Conservation (phyloP, 2,797 vertebrate species). For the Acomys russatus region DNA sequence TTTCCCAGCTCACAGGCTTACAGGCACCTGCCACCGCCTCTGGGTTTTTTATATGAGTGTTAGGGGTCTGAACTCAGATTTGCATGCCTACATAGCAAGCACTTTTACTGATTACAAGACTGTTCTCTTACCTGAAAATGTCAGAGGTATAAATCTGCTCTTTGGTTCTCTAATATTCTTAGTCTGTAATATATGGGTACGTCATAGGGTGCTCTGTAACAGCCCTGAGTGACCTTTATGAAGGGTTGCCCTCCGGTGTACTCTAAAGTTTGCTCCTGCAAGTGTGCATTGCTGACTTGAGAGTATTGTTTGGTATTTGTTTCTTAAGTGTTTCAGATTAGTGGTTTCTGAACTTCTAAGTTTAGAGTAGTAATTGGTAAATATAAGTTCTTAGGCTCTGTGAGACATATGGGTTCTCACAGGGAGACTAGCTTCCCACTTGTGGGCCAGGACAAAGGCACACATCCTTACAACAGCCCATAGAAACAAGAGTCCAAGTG, state of each 20-base stretch:
- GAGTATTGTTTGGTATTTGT: conserved; percentile 37
- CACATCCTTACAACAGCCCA: not conserved
- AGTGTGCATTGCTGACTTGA: conserved; percentile 43
- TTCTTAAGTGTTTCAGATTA: conserved; percentile 57
- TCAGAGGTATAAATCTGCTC: conserved; percentile 4
- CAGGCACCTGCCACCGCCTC: not conserved
- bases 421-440: conserved; percentile 6
- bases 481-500: conserved; percentile 6
- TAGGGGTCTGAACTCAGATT: not conserved
- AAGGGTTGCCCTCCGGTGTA: not conserved
- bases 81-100: not conserved
- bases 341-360: conserved; percentile 26
- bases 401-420: conserved; percentile 36
- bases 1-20: not conserved
- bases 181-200: not conserved
- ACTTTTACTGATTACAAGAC: not conserved
- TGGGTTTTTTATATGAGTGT: not conserved
- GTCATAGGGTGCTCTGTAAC: not conserved
- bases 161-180: conserved; percentile 16
- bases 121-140: conserved; percentile 21
- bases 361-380: not conserved
- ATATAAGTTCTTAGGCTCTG: conserved; percentile 15
- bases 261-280: conserved; percentile 28
- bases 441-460: not conserved
- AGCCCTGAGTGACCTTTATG: not conserved